Evolutionary conservation across 2,113 vertebrate species (phyloP).

Genomic region (Bombycilla garrulus): DNA sequence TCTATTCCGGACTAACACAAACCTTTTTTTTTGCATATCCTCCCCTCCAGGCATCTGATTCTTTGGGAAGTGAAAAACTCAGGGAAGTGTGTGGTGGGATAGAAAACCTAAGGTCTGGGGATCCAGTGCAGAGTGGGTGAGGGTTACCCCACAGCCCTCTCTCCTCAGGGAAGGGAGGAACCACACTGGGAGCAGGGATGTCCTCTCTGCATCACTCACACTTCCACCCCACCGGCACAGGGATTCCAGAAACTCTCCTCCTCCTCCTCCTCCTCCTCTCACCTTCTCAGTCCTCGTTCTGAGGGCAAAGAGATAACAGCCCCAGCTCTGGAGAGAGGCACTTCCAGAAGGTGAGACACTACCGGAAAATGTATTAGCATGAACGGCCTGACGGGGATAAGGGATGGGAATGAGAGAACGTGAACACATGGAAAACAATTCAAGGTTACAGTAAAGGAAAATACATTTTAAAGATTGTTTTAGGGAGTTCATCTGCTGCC

Average conservation of each 20-base stretch:
- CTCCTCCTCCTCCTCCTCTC: not conserved
- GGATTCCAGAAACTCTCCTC: not conserved
- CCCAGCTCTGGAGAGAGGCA: not conserved
- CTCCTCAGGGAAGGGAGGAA: not conserved
- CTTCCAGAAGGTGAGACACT: not conserved
- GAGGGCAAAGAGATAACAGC: not conserved
- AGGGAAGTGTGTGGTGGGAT: not conserved
- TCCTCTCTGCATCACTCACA: not conserved
- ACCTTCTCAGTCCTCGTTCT: not conserved
- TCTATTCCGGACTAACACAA: not conserved
- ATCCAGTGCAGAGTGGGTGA: not conserved
- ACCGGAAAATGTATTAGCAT: not conserved
- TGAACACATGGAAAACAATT: not conserved
- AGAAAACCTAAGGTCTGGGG: not conserved
- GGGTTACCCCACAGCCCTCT: not conserved
- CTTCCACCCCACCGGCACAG: not conserved
- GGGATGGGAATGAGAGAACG: not conserved
- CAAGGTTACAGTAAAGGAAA: not conserved
- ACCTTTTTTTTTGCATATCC: not conserved
- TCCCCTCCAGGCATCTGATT: not conserved
- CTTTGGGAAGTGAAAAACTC: not conserved
- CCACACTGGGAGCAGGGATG: accelerated
- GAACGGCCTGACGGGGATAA: not conserved
- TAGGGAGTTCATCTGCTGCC: not conserved
- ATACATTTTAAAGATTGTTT: not conserved